Evolutionary conservation across 2,113 vertebrate genomes (phyloP).

Genomic region (Catharus bicknelli): DNA sequence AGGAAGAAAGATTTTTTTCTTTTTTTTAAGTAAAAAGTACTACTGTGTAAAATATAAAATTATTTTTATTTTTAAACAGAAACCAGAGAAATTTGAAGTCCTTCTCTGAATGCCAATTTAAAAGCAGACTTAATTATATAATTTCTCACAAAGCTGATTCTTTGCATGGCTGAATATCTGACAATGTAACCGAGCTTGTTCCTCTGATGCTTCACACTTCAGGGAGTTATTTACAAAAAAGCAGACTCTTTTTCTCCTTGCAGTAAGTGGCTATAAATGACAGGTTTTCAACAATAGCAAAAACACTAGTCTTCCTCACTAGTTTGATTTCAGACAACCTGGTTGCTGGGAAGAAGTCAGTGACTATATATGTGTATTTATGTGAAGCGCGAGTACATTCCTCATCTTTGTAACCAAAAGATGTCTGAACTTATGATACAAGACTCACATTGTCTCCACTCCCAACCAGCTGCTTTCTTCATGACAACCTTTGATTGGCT

Average conservation of each 20-base stretch:
- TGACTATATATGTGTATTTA: neutral
- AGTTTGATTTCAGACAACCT: neutral
- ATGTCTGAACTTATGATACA: neutral
- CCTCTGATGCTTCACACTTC: neutral
- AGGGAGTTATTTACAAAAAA: neutral
- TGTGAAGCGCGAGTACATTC: neutral
- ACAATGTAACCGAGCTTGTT: neutral
- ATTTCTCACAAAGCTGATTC: neutral
- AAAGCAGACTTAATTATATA: neutral
- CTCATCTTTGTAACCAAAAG: neutral
- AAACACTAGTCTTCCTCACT: neutral
- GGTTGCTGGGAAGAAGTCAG: neutral
- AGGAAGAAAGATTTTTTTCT: neutral
- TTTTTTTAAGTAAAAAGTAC: neutral
- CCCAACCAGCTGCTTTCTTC: neutral
- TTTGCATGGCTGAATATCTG: neutral
- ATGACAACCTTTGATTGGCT: neutral
- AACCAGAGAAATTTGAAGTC: neutral
- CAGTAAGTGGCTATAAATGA: neutral
- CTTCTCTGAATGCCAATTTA: neutral
- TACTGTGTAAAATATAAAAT: neutral
- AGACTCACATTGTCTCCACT: neutral
- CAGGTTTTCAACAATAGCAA: neutral
- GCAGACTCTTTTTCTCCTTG: neutral
- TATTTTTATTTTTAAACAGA: neutral